Evolutionary conservation across 2,797 vertebrate species (phyloP).

Genomic region (Pseudochromis fuscus): DNA sequence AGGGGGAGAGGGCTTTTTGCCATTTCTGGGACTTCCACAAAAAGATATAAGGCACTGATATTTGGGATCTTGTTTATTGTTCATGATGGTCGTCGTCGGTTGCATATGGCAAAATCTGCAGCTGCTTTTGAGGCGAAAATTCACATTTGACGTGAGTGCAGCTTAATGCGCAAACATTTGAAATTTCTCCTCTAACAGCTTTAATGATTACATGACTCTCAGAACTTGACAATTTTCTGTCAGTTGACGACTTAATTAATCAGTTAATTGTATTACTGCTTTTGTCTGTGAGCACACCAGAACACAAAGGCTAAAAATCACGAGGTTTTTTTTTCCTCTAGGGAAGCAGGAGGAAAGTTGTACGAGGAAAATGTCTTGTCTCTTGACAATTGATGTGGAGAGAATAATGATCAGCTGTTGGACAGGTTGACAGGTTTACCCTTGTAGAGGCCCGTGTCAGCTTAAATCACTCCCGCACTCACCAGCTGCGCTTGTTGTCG

Average conservation of each 20-base stretch:
- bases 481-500: slow-evolving; percentile 99
- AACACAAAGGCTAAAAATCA: neutral
- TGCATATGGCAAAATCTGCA: too few relatives aligned
- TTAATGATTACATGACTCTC: neutral
- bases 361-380: slow-evolving; percentile 17
- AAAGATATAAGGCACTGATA: too few relatives aligned
- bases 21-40: too few relatives aligned
- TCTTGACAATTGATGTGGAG: slow-evolving; percentile 40
- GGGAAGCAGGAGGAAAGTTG: neutral
- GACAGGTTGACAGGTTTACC: slow-evolving; percentile 55
- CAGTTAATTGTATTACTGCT: neutral
- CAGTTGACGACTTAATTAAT: neutral
- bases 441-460: slow-evolving; percentile 35
- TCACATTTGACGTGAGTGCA: too few relatives aligned
- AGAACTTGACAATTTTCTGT: neutral
- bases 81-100: too few relatives aligned
- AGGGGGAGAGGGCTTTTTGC: too few relatives aligned
- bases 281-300: too few relatives aligned
- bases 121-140: too few relatives aligned
- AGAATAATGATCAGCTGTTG: slow-evolving; percentile 61
- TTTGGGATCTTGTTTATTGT: too few relatives aligned
- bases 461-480: slow-evolving; percentile 73
- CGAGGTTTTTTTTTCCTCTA: neutral
- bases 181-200: neutral
- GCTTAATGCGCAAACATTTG: neutral